These are phyloP conservation scores for Piliocolobus tephrosceles DNA, from an alignment of 2,113 vertebrate species.

Conservation along the genomic window DNA sequence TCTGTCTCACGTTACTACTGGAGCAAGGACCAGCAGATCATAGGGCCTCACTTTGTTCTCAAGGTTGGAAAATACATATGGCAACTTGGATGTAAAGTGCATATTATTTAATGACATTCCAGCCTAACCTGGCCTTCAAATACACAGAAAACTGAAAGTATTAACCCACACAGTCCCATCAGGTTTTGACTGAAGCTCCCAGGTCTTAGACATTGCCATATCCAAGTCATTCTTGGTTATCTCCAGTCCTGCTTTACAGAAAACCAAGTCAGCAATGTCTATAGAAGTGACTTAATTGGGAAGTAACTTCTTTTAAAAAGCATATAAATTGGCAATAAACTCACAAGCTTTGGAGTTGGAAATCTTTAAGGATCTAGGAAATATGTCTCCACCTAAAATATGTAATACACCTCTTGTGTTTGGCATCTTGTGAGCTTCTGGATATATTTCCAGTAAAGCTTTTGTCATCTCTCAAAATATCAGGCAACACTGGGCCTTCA, in stretches of 20 bases:
- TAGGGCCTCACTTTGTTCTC: background rate
- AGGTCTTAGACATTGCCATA: background rate
- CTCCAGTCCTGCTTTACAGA: background rate
- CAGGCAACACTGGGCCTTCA: background rate
- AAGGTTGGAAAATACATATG: background rate
- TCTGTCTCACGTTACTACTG: background rate
- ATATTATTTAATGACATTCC: background rate
- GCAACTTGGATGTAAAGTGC: background rate
- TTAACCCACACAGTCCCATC: background rate
- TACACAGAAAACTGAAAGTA: background rate
- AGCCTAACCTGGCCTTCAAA: background rate
- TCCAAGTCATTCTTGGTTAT: background rate
- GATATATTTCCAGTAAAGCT: background rate
- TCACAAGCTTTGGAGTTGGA: background rate
- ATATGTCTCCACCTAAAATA: constrained; percentile 9
- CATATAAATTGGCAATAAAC: constrained; percentile 19
- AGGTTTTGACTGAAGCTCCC: background rate
- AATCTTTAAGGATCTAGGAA: constrained; percentile 24
- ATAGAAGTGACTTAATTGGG: background rate
- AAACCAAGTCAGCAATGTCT: constrained; percentile 14
- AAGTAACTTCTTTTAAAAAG: constrained; percentile 20
- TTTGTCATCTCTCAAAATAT: constrained; percentile 30
- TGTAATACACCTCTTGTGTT: background rate
- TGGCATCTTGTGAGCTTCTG: background rate
- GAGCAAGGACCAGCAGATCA: background rate